Percentiles rank a stretch among this genome's conserved stretches.
phyloP scores from a whole-genome alignment of 2,113 vertebrate species.

The Xenotilapia caudafasciata region DNA sequence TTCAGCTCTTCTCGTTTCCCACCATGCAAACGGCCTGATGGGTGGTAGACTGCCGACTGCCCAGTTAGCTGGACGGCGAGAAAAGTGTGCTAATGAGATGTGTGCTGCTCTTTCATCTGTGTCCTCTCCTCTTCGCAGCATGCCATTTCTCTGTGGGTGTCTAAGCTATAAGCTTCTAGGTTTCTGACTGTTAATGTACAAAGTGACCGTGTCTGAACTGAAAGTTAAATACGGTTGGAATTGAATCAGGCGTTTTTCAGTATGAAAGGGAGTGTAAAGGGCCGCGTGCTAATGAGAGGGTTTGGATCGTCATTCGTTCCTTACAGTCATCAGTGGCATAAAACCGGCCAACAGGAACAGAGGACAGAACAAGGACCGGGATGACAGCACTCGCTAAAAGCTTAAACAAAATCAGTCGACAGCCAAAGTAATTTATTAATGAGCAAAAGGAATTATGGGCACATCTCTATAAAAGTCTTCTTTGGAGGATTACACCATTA shows the following conservation, averaged over 20 bases:
- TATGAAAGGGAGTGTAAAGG: slow-evolving; percentile 4
- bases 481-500: not conserved
- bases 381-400: not conserved
- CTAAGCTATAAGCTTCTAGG: not conserved
- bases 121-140: slow-evolving; percentile 20
- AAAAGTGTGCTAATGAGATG: slow-evolving; percentile 39
- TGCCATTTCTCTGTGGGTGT: slow-evolving; percentile 10
- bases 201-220: slow-evolving; percentile 19
- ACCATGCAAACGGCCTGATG: not conserved
- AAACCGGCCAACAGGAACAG: not conserved
- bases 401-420: not conserved
- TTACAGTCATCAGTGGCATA: not conserved
- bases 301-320: not conserved
- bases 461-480: not conserved
- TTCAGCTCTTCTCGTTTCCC: not conserved
- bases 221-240: slow-evolving; percentile 22
- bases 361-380: not conserved
- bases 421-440: not conserved
- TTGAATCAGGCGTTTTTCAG: not conserved
- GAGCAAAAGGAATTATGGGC: not conserved
- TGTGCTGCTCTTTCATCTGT: slow-evolving; percentile 21
- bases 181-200: slow-evolving; percentile 9
- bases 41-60: not conserved
- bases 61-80: slow-evolving; percentile 1
- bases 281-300: slow-evolving; percentile 28